Evolutionary conservation across 2,888 invertebrate genomes (phyloP).

Genomic region (Drosophila nigricruria): DNA sequence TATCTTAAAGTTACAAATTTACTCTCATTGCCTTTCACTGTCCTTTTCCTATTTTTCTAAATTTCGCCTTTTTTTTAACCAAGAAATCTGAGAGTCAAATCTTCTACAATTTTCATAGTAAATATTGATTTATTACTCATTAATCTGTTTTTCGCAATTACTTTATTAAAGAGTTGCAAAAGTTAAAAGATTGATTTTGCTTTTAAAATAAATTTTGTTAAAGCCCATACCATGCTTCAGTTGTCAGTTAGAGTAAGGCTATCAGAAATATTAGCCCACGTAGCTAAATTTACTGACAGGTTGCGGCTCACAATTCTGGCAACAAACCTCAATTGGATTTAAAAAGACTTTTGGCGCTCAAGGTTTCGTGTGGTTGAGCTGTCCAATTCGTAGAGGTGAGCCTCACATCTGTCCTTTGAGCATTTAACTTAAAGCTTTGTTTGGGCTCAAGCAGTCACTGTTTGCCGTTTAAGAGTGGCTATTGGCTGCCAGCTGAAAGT

Average conservation of each 20-base stretch:
- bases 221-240: neutral
- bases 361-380: conserved; percentile 29
- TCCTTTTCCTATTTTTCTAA: neutral
- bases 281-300: conserved; percentile 67
- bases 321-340: conserved; percentile 77
- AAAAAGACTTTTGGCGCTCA: conserved; percentile 48
- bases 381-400: conserved; percentile 11
- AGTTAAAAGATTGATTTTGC: neutral
- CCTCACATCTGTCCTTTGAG: conserved; percentile 19
- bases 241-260: conserved; percentile 12
- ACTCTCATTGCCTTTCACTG: neutral
- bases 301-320: conserved; percentile 48
- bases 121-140: conserved; percentile 1
- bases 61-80: neutral
- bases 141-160: neutral
- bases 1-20: neutral
- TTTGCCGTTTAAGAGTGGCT: conserved; percentile 44
- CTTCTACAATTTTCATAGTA: neutral
- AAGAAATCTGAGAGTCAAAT: neutral
- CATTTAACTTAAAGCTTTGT: conserved; percentile 34
- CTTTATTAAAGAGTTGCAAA: neutral
- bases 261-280: conserved; percentile 36
- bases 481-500: conserved; percentile 31
- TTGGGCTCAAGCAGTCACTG: conserved; percentile 65
- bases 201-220: neutral